phyloP scores from a whole-genome alignment of 1,140 invertebrate species.

The Sarcophaga bullata region DNA sequence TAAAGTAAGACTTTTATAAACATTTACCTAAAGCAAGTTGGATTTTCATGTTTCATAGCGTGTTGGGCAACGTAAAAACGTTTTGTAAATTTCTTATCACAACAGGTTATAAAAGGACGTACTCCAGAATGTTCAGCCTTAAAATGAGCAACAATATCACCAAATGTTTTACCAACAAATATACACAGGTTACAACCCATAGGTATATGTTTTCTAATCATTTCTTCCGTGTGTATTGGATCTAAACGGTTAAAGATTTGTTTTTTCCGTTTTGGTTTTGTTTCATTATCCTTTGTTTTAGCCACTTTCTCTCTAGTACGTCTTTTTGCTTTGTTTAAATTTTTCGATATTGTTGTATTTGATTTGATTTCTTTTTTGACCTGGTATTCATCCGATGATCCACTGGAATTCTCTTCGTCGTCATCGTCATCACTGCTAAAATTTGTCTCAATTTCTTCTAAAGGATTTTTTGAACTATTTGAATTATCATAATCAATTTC shows the following conservation, averaged over 20 bases:
- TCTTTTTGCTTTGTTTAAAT: not conserved
- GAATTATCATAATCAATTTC: not conserved
- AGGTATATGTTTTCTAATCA: conserved; percentile 60
- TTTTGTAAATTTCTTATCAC: conserved; percentile 59
- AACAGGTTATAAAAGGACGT: conserved; percentile 58
- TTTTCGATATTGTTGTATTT: not conserved
- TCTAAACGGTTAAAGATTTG: conserved; percentile 2
- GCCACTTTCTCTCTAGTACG: not conserved
- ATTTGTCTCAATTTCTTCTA: conserved; percentile 19
- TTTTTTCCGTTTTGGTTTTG: not conserved
- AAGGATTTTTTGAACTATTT: conserved; percentile 26
- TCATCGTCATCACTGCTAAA: not conserved
- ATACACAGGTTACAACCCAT: conserved; percentile 62
- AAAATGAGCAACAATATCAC: conserved; percentile 58
- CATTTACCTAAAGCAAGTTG: conserved; percentile 62
- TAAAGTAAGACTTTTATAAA: conserved; percentile 25
- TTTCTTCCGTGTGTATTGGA: conserved; percentile 48
- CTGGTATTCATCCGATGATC: conserved; percentile 45
- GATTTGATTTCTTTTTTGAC: not conserved
- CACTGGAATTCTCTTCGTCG: conserved; percentile 45
- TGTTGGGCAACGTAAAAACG: conserved; percentile 60
- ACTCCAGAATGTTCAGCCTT: conserved; percentile 54
- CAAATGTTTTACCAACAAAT: conserved; percentile 58
- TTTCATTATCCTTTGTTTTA: not conserved
- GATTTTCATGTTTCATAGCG: conserved; percentile 58